Evolutionary conservation across 2,888 invertebrate genomes (phyloP).

Genomic region (Alentia gelatinosa): DNA sequence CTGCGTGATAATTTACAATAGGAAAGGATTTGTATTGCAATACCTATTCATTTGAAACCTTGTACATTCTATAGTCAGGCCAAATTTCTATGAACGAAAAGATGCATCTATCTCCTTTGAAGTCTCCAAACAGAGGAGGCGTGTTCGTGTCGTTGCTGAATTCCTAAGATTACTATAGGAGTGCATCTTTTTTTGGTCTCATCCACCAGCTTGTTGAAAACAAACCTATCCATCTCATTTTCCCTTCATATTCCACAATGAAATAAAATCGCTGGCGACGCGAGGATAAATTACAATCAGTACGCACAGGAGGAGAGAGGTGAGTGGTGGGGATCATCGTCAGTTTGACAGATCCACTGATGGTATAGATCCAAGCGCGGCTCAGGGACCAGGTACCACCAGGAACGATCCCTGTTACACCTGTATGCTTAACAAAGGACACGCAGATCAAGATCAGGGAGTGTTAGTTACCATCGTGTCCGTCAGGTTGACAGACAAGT

Average conservation of each 20-base stretch:
- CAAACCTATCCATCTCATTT: not conserved
- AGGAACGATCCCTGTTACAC: slow-evolving; percentile 44
- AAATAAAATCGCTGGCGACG: not conserved
- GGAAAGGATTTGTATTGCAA: too few relatives aligned
- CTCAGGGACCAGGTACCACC: slow-evolving; percentile 18
- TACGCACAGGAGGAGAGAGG: not conserved
- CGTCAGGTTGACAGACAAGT: slow-evolving; percentile 10
- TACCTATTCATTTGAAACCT: too few relatives aligned
- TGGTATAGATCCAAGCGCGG: slow-evolving; percentile 16
- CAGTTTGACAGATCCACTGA: slow-evolving; percentile 8
- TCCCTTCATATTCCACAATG: not conserved
- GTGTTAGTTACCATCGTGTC: not conserved
- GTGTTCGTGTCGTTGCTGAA: not conserved
- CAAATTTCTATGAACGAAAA: too few relatives aligned
- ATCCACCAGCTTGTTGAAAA: not conserved
- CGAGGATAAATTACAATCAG: not conserved
- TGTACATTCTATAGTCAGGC: too few relatives aligned
- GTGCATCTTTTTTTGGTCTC: not conserved
- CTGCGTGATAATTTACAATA: too few relatives aligned
- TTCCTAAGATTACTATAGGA: not conserved
- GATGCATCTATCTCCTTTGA: too few relatives aligned
- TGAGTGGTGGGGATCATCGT: not conserved
- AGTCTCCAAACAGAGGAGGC: too few relatives aligned
- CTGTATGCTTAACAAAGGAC: slow-evolving; percentile 31
- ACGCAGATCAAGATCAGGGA: slow-evolving; percentile 38